Evolutionary conservation across 1,140 invertebrate species (phyloP).

Genomic region (Caerostris darwini): DNA sequence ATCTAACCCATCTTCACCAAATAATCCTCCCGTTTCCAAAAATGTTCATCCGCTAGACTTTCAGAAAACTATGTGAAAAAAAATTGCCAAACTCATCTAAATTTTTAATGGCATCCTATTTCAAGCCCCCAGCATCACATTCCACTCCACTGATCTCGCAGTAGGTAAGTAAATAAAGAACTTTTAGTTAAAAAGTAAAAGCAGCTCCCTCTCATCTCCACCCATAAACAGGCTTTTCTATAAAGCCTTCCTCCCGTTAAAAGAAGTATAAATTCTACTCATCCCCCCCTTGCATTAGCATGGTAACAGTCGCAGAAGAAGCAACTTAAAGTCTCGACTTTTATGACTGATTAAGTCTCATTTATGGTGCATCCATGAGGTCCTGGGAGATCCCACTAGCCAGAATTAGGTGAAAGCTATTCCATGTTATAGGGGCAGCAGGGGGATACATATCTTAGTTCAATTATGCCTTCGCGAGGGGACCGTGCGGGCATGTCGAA

Average conservation of each 20-base stretch:
- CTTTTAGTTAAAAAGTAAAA: slow-evolving; percentile 12
- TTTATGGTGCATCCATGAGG: slow-evolving; percentile 50
- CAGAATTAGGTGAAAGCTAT: slow-evolving; percentile 76
- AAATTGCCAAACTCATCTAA: no score
- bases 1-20: no score
- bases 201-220: neutral
- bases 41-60: no score
- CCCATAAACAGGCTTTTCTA: neutral
- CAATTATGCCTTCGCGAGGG: slow-evolving; percentile 65
- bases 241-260: neutral
- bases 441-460: slow-evolving; percentile 75
- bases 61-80: no score
- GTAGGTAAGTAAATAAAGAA: neutral
- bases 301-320: slow-evolving; percentile 15
- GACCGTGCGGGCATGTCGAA: slow-evolving; percentile 53
- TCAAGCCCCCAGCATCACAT: neutral
- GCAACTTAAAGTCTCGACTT: slow-evolving; percentile 43
- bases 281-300: slow-evolving; percentile 39
- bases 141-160: neutral
- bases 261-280: slow-evolving; percentile 33
- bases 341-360: slow-evolving; percentile 75
- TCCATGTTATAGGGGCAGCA: slow-evolving; percentile 59
- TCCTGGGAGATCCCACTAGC: slow-evolving; percentile 6
- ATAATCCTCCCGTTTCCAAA: no score
- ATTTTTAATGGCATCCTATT: no score